These are phyloP conservation scores for Riparia riparia DNA, from an alignment of 2,113 vertebrate genomes.

Conservation along the genomic window DNA sequence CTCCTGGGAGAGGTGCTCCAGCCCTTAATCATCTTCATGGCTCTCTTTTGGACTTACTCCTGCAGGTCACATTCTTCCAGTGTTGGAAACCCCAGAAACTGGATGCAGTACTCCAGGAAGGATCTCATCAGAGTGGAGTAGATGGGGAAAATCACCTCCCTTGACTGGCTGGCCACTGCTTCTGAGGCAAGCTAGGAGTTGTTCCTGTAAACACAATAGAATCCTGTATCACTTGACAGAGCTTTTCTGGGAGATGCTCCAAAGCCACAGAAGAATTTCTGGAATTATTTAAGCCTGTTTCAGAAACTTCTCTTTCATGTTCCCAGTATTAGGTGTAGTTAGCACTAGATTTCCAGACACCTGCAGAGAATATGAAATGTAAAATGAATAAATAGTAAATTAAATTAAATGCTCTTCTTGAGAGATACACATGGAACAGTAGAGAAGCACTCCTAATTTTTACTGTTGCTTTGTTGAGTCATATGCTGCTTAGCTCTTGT, in stretches of 20 bases:
- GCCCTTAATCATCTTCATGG: not conserved
- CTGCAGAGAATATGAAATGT: not conserved
- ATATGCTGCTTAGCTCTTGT: not conserved
- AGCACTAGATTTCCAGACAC: not conserved
- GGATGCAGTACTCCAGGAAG: not conserved
- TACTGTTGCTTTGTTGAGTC: not conserved
- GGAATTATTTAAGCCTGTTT: not conserved
- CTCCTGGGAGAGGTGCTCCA: not conserved
- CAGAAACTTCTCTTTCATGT: not conserved
- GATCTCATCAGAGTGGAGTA: not conserved
- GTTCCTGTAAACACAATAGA: not conserved
- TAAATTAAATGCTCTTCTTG: not conserved
- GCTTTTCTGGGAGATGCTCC: not conserved
- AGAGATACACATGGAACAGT: not conserved
- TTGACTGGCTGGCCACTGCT: not conserved
- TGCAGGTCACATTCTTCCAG: not conserved
- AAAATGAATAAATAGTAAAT: not conserved
- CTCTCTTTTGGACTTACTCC: not conserved
- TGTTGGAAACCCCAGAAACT: not conserved
- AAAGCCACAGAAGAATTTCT: not conserved
- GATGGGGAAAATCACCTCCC: not conserved
- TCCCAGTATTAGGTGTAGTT: not conserved
- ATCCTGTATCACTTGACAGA: not conserved
- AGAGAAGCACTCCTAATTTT: not conserved
- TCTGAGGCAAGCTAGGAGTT: not conserved